phyloP scores from a whole-genome alignment of 2,113 vertebrate genomes.

The Pantherophis guttatus region DNA sequence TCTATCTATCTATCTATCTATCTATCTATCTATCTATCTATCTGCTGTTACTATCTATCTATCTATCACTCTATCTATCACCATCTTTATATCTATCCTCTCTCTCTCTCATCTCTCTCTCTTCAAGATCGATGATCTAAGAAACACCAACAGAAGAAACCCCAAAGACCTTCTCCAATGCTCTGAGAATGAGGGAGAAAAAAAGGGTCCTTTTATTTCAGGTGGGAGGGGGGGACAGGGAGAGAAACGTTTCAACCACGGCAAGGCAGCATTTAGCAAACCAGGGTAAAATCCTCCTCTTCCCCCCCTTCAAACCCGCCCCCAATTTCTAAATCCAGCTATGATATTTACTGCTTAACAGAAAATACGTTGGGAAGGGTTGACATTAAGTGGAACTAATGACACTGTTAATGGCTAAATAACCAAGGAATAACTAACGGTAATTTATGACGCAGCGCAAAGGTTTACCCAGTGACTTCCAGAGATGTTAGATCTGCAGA shows the following conservation, averaged over 20 bases:
- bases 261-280: background rate
- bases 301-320: background rate
- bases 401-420: conserved; percentile 77
- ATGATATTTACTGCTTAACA: conserved; percentile 75
- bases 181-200: background rate
- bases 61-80: no score
- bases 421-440: conserved; percentile 77
- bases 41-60: no score
- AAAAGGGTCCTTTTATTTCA: background rate
- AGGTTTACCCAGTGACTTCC: conserved; percentile 57
- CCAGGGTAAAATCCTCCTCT: conserved; percentile 18
- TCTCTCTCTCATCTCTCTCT: no score
- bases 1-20: no score
- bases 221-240: background rate
- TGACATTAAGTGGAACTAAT: conserved; percentile 80
- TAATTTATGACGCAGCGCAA: conserved; percentile 73
- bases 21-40: no score
- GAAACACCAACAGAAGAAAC: background rate
- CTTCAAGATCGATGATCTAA: background rate
- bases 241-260: background rate
- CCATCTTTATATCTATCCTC: no score
- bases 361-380: conserved; percentile 76
- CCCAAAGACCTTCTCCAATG: background rate
- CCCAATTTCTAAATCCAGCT: conserved; percentile 59
- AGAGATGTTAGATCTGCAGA: conserved; percentile 35